Conservation (phyloP, 2,797 vertebrate genomes). For the Muscicapa comitata region DNA sequence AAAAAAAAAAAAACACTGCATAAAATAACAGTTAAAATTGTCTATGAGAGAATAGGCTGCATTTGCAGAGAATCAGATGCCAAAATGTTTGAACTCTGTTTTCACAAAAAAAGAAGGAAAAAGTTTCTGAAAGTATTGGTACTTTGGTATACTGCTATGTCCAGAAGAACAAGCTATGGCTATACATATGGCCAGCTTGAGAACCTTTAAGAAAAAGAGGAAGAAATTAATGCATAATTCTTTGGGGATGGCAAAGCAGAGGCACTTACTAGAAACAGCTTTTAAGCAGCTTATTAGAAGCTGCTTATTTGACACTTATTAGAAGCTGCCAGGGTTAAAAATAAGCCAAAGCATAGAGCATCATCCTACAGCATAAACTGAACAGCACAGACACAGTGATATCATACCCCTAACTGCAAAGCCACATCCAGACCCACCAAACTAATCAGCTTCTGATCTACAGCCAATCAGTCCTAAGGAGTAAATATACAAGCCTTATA, state of each 20-base stretch:
- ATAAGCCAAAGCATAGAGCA: conserved; percentile 7
- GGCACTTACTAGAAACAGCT: background rate
- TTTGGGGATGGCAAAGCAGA: background rate
- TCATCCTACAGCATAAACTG: background rate
- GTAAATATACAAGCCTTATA: background rate
- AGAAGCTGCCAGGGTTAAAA: conserved; percentile 48
- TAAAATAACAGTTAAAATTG: background rate
- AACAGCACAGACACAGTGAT: background rate
- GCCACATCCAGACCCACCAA: background rate
- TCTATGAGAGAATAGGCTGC: background rate
- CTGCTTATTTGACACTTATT: conserved; percentile 29
- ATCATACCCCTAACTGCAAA: background rate
- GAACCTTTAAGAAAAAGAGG: background rate
- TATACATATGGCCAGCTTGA: background rate
- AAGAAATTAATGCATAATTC: background rate
- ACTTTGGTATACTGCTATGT: background rate
- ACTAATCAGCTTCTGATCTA: background rate
- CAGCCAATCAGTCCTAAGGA: background rate
- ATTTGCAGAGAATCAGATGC: background rate
- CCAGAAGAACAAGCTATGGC: background rate
- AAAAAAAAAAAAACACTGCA: background rate
- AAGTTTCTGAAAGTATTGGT: background rate
- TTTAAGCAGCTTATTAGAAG: conserved; percentile 48
- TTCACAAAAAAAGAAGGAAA: background rate
- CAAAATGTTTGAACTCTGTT: background rate